Percentiles rank a stretch among this genome's conserved stretches.
Conservation (phyloP, 2,113 vertebrate species). For the Hemibagrus wyckioides region DNA sequence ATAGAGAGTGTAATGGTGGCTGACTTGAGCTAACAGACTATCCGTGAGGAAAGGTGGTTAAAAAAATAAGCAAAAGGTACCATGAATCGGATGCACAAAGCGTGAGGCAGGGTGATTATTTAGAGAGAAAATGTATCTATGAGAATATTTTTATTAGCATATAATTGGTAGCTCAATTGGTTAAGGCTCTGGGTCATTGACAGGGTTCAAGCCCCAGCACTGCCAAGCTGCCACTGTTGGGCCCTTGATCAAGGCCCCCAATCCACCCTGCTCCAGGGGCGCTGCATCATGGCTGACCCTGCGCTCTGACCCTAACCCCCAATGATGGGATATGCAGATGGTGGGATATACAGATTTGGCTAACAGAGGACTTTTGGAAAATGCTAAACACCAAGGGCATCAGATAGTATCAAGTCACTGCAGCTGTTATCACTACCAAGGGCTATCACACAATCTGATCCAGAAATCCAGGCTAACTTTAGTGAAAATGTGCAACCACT, state of each 20-base stretch:
- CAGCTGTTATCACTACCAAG: background rate
- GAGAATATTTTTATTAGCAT: background rate
- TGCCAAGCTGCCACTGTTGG: too few relatives aligned
- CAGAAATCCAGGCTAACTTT: too few relatives aligned
- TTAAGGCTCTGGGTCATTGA: too few relatives aligned
- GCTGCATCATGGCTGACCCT: too few relatives aligned
- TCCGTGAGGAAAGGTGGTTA: background rate
- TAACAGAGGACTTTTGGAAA: background rate
- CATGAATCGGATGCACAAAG: background rate
- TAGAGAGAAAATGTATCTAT: too few relatives aligned
- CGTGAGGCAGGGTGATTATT: too few relatives aligned
- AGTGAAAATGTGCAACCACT: background rate
- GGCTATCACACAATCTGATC: background rate
- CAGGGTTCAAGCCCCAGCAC: background rate
- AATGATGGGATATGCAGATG: too few relatives aligned
- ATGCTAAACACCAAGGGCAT: background rate
- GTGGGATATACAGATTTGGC: background rate
- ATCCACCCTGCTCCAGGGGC: too few relatives aligned
- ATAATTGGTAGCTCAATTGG: too few relatives aligned
- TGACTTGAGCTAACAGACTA: background rate
- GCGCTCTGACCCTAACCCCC: too few relatives aligned
- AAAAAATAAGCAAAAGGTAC: background rate
- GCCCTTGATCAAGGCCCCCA: too few relatives aligned
- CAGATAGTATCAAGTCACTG: conserved; percentile 7
- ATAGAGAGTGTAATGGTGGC: background rate